A percentile compares a stretch with the other conserved stretches of the same genome.
Evolutionary conservation across 2,113 vertebrate species (phyloP).

Genomic region (Alligator sinensis): DNA sequence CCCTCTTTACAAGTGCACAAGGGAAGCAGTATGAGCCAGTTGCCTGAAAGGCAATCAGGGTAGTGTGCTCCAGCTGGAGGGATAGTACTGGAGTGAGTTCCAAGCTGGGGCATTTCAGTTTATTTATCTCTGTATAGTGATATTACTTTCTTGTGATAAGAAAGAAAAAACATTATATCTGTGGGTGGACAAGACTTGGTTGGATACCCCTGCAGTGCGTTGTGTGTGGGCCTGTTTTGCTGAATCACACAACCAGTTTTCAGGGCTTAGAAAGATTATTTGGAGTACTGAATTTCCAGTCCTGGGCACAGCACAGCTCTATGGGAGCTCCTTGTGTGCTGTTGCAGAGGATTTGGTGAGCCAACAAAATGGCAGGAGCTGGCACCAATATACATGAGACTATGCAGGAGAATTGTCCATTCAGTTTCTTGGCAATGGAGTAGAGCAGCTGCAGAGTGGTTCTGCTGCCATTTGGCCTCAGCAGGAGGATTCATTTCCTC

Average conservation of each 20-base stretch:
- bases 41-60: neutral
- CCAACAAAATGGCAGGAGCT: neutral
- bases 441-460: neutral
- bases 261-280: neutral
- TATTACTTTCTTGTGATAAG: neutral
- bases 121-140: neutral
- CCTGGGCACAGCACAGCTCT: neutral
- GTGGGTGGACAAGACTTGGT: neutral
- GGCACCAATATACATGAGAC: neutral
- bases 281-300: neutral
- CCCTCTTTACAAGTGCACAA: neutral
- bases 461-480: neutral
- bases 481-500: neutral
- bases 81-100: neutral
- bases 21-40: neutral
- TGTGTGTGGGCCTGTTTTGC: neutral
- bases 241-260: neutral
- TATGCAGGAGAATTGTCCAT: neutral
- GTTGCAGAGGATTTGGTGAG: neutral
- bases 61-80: neutral
- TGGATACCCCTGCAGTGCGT: neutral
- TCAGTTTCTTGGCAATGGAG: neutral
- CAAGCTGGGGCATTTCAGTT: neutral
- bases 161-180: neutral
- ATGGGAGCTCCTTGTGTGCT: neutral